Evolutionary conservation across 2,797 vertebrate genomes (phyloP), one percentile per base, ranked within the genome.

Genomic region (Lacerta agilis): DNA sequence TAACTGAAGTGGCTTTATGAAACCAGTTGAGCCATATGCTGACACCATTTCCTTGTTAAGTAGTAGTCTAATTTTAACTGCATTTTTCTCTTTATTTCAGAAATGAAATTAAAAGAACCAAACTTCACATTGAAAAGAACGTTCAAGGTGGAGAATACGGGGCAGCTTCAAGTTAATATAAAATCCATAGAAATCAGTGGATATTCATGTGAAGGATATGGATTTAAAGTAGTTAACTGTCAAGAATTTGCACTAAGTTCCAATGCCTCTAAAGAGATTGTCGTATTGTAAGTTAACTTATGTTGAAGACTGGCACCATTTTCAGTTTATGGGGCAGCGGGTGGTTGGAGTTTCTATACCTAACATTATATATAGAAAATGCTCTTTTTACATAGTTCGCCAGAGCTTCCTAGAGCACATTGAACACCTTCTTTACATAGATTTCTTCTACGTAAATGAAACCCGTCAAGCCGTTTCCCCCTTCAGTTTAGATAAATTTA

Each of bases 181-280:
- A 97, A 96, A 91, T 97, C 98, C 0, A 97, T 98, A 90, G 98
- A 99, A 96, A 98, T 99, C 96, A 99, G 98, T 90, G 99, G 98
- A 38, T 98, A 98, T 76, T 90, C 96, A 0, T 99, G 99, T 91
- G 98, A 99, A 96, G 99, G 99, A 94, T 99, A 98, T 67, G 99
- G 99, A 96, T 99, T 99, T 97, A 99, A 99, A 97, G 97, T 99
- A 95, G 97, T 99, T 96, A 99, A 98, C 95, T 99, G 99, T 97
- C 98, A 99, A 85, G 98, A 98, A 94, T 99, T 99, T 97, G 93
- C 97, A 97, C 98, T 99, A 89, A 97, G 98, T 94, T 98, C 98
- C 96, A 99, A 99, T 90, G 93, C 98, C 93, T 99, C 98, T 78
- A 99, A 98, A 97, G 99, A 99, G 95, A 98, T 99, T 93, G 92